Base-by-base conservation (phyloP, 2,888 invertebrate species). In the Zygogramma bicolorata region DNA sequence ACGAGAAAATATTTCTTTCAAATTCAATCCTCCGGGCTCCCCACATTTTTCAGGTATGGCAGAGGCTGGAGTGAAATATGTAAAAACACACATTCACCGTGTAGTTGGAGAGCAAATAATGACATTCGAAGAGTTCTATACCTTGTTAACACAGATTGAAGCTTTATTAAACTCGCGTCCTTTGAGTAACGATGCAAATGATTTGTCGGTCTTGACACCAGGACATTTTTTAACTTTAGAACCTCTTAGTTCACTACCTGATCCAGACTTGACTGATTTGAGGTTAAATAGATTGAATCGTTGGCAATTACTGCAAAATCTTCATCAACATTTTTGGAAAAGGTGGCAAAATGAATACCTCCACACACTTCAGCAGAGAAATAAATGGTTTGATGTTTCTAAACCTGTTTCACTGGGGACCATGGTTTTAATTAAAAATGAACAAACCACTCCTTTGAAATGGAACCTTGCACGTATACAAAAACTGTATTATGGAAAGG, bases 171-270 rank as follows among this genome's bases (percentile, higher is more conserved):
- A 63, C 29, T 63, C 46, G 18, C 46, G 63, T 42, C 63, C 25
- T 29, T 25, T 58, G 29, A 29, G 58, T 58, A 58, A 29, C 6
- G 27, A 29, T 58, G n/a, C 58, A 13, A 58, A 58, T 18, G 15
- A 58, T 27, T 29, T 29, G 27, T 58, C 27, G 18, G 29, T 58
- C 15, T 70, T 82, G 0, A 81, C 81, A 2, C 81, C 81, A 0
- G 78, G 70, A 34, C 81, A 82, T 71, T 82, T 83, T 67, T 70
- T 79, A 6, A 78, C 65, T 6, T 10, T 67, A n/a, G n/a, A n/a
- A n/a, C n/a, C n/a, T n/a, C n/a, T n/a, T n/a, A n/a, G n/a, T n/a
- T n/a, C n/a, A n/a, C n/a, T n/a, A 60, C 66, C 68, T 8, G 15
- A 27, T 8, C 31, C 18, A 29, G 46, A 27, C 15, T 6, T 66